Percentiles rank a stretch among this genome's conserved stretches.
Evolutionary conservation across 2,797 vertebrate genomes (phyloP).

Genomic region (Ptychadena robeensis): DNA sequence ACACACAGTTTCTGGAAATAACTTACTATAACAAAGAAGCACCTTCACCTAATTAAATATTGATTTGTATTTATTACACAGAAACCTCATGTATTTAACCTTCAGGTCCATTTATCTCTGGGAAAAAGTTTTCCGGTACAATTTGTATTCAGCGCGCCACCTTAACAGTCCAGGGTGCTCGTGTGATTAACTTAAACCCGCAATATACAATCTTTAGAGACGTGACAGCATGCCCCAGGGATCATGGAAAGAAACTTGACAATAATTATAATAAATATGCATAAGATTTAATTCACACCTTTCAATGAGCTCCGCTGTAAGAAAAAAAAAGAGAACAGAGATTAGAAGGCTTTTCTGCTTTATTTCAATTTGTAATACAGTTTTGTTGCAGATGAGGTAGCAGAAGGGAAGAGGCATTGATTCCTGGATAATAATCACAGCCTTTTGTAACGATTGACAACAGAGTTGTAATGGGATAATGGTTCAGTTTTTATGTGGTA

Average conservation of each 20-base stretch:
- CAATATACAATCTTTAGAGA: neutral
- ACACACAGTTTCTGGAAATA: too few species aligned
- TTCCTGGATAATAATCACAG: constrained; percentile 1
- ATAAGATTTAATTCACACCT: constrained; percentile 31
- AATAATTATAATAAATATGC: constrained; percentile 20
- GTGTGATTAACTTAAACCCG: neutral
- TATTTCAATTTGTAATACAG: constrained; percentile 22
- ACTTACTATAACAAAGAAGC: neutral
- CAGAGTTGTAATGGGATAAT: too few species aligned
- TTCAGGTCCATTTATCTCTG: neutral
- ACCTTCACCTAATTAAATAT: neutral
- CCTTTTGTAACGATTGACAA: too few species aligned
- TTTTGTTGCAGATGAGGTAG: constrained; percentile 28
- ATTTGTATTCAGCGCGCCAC: neutral
- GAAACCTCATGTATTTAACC: neutral
- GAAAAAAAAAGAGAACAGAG: neutral
- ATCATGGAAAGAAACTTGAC: neutral
- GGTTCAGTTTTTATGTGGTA: too few species aligned
- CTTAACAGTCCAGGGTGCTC: neutral
- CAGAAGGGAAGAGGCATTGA: constrained; percentile 8
- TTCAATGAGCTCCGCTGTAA: neutral
- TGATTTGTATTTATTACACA: neutral
- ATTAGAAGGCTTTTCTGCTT: neutral
- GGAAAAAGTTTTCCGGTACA: neutral
- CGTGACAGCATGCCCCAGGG: neutral